Evolutionary conservation across 2,888 invertebrate genomes (phyloP), one percentile per base, ranked within the genome.

Genomic region (Tinea pellionella): DNA sequence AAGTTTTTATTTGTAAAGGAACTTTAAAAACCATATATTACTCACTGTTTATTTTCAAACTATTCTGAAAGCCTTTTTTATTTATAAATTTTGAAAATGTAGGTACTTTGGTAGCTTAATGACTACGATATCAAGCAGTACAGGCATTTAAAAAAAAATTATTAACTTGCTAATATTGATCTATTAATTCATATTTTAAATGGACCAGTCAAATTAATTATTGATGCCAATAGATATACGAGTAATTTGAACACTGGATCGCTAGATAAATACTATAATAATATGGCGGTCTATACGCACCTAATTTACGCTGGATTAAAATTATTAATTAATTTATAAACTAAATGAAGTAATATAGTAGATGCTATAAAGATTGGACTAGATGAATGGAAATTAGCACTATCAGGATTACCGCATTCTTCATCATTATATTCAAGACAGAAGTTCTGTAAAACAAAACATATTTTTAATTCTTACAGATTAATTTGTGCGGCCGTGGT

Each of bases 381-480:
- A 7, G 32, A 13, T 13, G 57, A 32, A 8, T 1, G 7, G 7
- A 15, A 2, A 13, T 32, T 30, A 4, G 32, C 57, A 13, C 57
- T 32, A 32, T 57, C 74, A 11, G 70, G 64, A 60, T 72, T 60
- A 8, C 74, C 70, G 68, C 87, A 87, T 66, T 86, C 86, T 61
- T 79, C 77, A 1, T 76, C 80, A 15, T 80, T 76, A 66, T 85
- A 87, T 69, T 80, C 83, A 60, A 81, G 69, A 71, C 87, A 87
- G 69, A 81, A 87, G 67, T 74, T 84, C 87, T 87, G 87, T 56
- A 75, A 77, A 68, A 61, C 64, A 68, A 70, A 37, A 30, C 9
- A 30, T n/a, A n/a, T n/a, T n/a, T n/a, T n/a, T n/a, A n/a, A n/a
- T n/a, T n/a, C n/a, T n/a, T n/a, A n/a, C n/a, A n/a, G n/a, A n/a